A percentile compares a stretch with the other conserved stretches of the same genome.
Evolutionary conservation across 1,140 invertebrate genomes (phyloP).

Genomic region (Heterodera schachtii): DNA sequence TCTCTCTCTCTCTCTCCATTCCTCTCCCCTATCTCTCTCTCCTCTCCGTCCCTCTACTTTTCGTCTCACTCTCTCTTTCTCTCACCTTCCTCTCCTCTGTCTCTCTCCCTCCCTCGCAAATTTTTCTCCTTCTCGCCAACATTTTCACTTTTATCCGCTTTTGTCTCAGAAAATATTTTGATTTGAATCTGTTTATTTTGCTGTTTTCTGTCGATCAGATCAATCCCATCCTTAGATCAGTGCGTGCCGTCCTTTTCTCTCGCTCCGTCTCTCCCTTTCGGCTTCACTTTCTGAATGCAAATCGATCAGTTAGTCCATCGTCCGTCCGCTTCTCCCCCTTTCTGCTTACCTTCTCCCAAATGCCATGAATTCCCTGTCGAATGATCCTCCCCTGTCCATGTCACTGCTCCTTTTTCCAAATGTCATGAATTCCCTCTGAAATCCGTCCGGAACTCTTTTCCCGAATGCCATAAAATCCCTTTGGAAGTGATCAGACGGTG

Average conservation of each 20-base stretch:
- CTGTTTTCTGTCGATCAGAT: not conserved
- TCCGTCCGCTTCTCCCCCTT: too few relatives aligned
- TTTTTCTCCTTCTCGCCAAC: too few relatives aligned
- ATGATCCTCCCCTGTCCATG: too few relatives aligned
- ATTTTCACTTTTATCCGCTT: too few relatives aligned
- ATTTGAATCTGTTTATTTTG: too few relatives aligned
- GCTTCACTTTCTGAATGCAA: conserved; percentile 1
- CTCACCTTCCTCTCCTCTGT: not conserved
- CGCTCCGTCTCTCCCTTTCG: not conserved
- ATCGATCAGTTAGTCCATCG: not conserved
- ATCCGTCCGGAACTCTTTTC: conserved; percentile 19
- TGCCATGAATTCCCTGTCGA: conserved; percentile 23
- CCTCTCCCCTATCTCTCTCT: too few relatives aligned
- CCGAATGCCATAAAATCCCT: conserved; percentile 38
- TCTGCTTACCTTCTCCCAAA: conserved; percentile 17
- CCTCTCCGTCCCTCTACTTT: too few relatives aligned
- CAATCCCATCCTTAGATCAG: too few relatives aligned
- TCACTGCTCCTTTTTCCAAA: conserved; percentile 26
- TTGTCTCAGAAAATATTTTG: too few relatives aligned
- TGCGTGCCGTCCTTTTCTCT: too few relatives aligned
- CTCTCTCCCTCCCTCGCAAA: not conserved
- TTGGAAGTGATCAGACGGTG: conserved; percentile 23
- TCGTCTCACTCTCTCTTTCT: not conserved
- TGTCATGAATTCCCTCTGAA: conserved; percentile 34
- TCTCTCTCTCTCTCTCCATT: not conserved